These are phyloP conservation scores for Melinaea marsaeus DNA, from an alignment of 2,888 invertebrate genomes.

Conservation along the genomic window DNA sequence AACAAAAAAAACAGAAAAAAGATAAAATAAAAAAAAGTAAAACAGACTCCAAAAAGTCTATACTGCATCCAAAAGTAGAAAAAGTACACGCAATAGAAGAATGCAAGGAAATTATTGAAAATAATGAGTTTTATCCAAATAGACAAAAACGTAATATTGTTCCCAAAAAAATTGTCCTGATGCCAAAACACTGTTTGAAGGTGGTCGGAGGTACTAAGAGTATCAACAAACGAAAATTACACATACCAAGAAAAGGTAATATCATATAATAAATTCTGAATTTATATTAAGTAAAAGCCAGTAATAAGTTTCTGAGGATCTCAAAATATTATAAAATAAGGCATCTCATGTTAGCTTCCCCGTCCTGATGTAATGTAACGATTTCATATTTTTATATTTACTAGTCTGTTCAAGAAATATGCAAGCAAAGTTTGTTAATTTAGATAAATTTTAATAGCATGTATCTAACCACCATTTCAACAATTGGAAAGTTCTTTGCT, in stretches of 20 bases:
- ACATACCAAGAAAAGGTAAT: slow-evolving; percentile 48
- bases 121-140: slow-evolving; percentile 50
- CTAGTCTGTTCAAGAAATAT: no score
- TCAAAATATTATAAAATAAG: neutral
- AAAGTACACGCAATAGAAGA: slow-evolving; percentile 18
- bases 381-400: no score
- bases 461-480: no score
- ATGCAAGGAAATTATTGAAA: slow-evolving; percentile 10
- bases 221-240: slow-evolving; percentile 52
- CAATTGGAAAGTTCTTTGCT: no score
- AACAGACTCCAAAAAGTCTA: slow-evolving; percentile 13
- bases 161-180: slow-evolving; percentile 46
- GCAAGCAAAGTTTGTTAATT: no score
- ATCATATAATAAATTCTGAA: no score
- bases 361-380: no score
- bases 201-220: slow-evolving; percentile 41
- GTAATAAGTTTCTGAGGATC: neutral
- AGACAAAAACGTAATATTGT: slow-evolving; percentile 43
- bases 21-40: slow-evolving; percentile 21
- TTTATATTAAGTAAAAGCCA: neutral
- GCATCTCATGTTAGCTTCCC: no score
- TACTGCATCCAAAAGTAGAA: neutral
- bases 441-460: no score
- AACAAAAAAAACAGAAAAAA: slow-evolving; percentile 25
- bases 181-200: slow-evolving; percentile 47